These are phyloP conservation scores for Luperina testacea DNA, from an alignment of 2,888 invertebrate genomes.

Conservation along the genomic window DNA sequence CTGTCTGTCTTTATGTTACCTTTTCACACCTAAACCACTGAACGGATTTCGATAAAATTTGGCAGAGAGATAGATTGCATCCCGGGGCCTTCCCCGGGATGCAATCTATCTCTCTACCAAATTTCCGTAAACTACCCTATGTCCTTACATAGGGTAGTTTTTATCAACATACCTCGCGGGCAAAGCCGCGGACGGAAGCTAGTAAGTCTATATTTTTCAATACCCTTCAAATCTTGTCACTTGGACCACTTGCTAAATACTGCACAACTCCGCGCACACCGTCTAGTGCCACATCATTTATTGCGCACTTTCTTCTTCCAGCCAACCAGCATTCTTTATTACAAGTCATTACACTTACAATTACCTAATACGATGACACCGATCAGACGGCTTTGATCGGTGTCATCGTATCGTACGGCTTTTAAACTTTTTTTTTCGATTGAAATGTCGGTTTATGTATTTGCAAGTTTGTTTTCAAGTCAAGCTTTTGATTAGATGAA, in stretches of 20 bases:
- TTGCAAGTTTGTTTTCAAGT: background rate
- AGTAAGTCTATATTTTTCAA: background rate
- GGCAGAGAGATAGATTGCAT: too few species aligned
- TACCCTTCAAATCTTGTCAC: background rate
- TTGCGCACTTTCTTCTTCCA: slow-evolving; percentile 44
- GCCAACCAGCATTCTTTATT: slow-evolving; percentile 46
- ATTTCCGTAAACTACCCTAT: too few species aligned
- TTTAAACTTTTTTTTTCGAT: background rate
- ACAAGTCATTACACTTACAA: slow-evolving; percentile 16
- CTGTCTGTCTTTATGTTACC: too few species aligned
- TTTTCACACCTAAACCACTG: too few species aligned
- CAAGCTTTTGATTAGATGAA: background rate
- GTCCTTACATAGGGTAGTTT: too few species aligned
- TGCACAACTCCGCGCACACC: background rate
- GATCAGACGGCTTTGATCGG: slow-evolving; percentile 6
- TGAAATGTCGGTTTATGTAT: background rate
- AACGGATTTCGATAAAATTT: too few species aligned
- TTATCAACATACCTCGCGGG: too few species aligned
- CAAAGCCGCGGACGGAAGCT: too few species aligned
- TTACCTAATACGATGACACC: slow-evolving; percentile 8
- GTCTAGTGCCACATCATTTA: slow-evolving; percentile 11
- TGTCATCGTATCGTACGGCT: too few species aligned
- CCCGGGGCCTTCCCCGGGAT: too few species aligned
- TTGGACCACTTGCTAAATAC: background rate
- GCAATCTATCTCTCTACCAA: too few species aligned